Percentiles rank a stretch among this genome's conserved stretches.
Conservation (phyloP, 2,888 invertebrate genomes). For the Caenorhabditis japonica region DNA sequence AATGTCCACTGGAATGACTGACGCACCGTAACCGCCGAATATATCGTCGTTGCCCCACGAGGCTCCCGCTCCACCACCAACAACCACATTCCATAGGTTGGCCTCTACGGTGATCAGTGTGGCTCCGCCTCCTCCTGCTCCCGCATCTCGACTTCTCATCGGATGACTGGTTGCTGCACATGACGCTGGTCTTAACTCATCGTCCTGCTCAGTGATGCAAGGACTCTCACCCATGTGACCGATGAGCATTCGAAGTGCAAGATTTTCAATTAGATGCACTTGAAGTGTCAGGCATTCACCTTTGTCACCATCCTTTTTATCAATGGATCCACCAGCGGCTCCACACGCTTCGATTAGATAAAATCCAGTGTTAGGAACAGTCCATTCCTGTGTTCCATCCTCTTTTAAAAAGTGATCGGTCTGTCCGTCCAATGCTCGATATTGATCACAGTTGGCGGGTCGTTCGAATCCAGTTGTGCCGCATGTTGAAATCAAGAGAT, state of each 20-base stretch:
- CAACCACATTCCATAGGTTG: constrained; percentile 34
- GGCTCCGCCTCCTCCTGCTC: constrained; percentile 54
- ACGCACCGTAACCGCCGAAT: constrained; percentile 38
- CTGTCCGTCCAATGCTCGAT: constrained; percentile 43
- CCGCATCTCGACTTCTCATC: constrained; percentile 4
- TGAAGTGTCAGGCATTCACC: constrained; percentile 43
- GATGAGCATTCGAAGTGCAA: constrained; percentile 32
- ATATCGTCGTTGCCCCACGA: constrained; percentile 9
- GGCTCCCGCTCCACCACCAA: constrained; percentile 48
- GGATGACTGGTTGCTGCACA: constrained; percentile 5
- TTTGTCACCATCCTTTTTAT: neutral
- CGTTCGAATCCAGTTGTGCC: constrained; percentile 19
- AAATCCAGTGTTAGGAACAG: constrained; percentile 30
- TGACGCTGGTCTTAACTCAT: constrained; percentile 20
- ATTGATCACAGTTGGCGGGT: constrained; percentile 14
- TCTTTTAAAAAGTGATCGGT: constrained; percentile 40
- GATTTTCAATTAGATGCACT: constrained; percentile 29
- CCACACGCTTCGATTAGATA: constrained; percentile 50
- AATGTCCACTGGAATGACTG: neutral
- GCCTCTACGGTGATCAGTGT: constrained; percentile 27
- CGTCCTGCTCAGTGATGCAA: constrained; percentile 25
- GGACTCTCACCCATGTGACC: constrained; percentile 46
- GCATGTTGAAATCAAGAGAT: constrained; percentile 22
- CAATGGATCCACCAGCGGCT: constrained; percentile 34
- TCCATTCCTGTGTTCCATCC: constrained; percentile 51